These are phyloP conservation scores for Athrips mouffetella DNA, from an alignment of 2,888 invertebrate species.

Conservation along the genomic window DNA sequence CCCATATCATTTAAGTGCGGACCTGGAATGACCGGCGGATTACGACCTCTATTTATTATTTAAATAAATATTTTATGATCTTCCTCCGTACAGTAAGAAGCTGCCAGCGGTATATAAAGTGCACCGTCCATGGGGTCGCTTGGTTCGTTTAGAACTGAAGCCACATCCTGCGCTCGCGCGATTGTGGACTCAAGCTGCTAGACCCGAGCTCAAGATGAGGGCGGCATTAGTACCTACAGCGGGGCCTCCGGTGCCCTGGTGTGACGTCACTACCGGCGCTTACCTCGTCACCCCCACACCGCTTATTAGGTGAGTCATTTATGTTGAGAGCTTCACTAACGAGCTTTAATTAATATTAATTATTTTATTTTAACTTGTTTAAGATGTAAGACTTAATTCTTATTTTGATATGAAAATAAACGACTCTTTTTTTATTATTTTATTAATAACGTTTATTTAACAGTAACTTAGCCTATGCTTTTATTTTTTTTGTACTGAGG, in stretches of 20 bases:
- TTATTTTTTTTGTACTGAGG: too few species aligned
- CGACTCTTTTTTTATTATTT: too few species aligned
- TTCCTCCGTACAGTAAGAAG: conserved; percentile 66
- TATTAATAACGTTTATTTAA: too few species aligned
- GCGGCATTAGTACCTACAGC: conserved; percentile 85
- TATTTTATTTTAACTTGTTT: not conserved
- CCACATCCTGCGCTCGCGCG: conserved; percentile 88
- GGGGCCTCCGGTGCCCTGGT: conserved; percentile 94
- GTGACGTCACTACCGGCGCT: conserved; percentile 81
- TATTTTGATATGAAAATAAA: too few species aligned
- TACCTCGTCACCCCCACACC: conserved; percentile 83
- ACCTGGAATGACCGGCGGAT: too few species aligned
- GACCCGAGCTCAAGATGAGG: conserved; percentile 84
- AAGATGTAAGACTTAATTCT: too few species aligned
- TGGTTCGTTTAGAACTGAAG: conserved; percentile 85
- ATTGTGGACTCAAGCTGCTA: conserved; percentile 82
- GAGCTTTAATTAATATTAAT: not conserved
- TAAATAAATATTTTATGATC: not conserved
- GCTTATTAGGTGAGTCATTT: conserved; percentile 53
- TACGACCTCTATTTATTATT: too few species aligned
- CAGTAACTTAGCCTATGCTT: too few species aligned
- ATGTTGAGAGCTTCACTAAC: too few species aligned
- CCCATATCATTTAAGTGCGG: too few species aligned
- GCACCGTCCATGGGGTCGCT: conserved; percentile 82
- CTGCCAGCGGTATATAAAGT: conserved; percentile 89